Evolutionary conservation across 1,140 invertebrate genomes (phyloP).

Genomic region (Rhopalosiphum padi): DNA sequence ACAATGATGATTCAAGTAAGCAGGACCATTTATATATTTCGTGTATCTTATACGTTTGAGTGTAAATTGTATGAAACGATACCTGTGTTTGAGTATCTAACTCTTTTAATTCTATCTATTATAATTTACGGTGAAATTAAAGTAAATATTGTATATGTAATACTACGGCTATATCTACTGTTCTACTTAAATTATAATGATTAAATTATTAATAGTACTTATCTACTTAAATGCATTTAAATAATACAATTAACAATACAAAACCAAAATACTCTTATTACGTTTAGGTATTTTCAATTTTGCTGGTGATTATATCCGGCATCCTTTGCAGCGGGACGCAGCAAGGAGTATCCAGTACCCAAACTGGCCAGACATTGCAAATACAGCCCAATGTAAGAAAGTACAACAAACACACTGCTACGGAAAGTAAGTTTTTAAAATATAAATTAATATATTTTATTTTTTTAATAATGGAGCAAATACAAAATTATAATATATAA

Average conservation of each 20-base stretch:
- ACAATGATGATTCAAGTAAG: conserved; percentile 42
- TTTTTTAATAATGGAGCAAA: neutral
- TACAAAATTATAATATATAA: neutral
- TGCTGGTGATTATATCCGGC: conserved; percentile 21
- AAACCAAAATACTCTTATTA: neutral
- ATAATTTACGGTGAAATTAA: neutral
- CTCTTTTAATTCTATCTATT: neutral
- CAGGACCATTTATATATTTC: neutral
- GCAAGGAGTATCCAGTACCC: conserved; percentile 45
- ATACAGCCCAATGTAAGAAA: conserved; percentile 44
- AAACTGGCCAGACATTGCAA: conserved; percentile 43
- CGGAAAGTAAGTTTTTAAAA: conserved; percentile 47
- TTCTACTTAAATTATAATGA: neutral
- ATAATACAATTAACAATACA: neutral
- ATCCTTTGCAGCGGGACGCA: conserved; percentile 25
- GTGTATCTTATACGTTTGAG: neutral
- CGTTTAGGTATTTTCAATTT: conserved; percentile 3
- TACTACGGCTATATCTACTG: neutral
- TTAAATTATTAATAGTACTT: neutral
- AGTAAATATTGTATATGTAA: neutral
- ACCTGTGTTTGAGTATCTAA: neutral
- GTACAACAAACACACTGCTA: conserved; percentile 40
- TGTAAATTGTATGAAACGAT: neutral
- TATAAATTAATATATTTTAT: neutral
- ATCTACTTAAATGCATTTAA: neutral